Evolutionary conservation across 2,113 vertebrate species (phyloP).

Genomic region (Meleagris gallopavo): DNA sequence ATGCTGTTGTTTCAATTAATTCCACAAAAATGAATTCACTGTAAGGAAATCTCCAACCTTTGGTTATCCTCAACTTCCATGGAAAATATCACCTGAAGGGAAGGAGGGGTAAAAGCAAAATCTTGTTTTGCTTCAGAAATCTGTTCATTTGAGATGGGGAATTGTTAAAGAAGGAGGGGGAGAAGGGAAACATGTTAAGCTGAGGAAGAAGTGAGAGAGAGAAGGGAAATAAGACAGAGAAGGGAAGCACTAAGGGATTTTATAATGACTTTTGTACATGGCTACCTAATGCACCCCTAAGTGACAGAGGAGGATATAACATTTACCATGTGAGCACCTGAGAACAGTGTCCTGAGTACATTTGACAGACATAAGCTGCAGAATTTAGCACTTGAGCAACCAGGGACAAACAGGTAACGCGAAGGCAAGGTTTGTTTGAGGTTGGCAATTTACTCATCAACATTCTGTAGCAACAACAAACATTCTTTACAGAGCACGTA

Average conservation of each 20-base stretch:
- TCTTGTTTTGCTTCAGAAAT: not conserved
- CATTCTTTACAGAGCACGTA: not conserved
- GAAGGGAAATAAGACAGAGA: not conserved
- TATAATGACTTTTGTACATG: not conserved
- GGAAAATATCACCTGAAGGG: not conserved
- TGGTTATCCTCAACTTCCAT: not conserved
- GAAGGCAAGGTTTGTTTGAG: not conserved
- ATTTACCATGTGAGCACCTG: not conserved
- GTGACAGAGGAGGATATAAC: not conserved
- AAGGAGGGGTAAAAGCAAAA: fast-evolving
- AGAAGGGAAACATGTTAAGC: not conserved
- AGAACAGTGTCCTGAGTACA: not conserved
- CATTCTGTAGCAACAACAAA: not conserved
- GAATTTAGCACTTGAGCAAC: not conserved
- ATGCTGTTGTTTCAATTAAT: not conserved
- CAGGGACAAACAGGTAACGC: not conserved
- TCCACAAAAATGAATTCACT: not conserved
- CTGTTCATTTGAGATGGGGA: not conserved
- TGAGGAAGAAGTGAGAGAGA: not conserved
- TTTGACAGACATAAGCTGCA: not conserved
- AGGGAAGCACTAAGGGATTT: not conserved
- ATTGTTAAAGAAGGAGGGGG: not conserved
- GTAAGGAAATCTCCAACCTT: not conserved
- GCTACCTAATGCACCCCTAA: not conserved
- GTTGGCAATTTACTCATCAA: not conserved